Evolutionary conservation across 2,888 invertebrate genomes (phyloP).

Genomic region (Macroteleia sp.): DNA sequence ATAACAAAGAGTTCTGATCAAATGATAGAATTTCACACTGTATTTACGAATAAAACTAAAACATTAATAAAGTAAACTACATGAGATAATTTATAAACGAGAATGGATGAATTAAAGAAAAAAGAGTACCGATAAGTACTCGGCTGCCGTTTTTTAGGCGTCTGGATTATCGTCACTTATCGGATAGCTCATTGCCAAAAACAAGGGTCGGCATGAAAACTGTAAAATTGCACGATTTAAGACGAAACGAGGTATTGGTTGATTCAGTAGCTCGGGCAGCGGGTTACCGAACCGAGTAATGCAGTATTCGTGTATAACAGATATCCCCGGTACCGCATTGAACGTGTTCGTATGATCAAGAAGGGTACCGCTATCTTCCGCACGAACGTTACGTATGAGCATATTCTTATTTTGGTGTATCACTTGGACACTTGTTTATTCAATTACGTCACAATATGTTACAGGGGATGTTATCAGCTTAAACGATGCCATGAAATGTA

Average conservation of each 20-base stretch:
- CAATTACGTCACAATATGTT: slow-evolving; percentile 40
- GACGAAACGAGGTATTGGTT: slow-evolving; percentile 69
- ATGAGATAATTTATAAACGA: slow-evolving; percentile 39
- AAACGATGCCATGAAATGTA: slow-evolving; percentile 8
- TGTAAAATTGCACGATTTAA: slow-evolving; percentile 63
- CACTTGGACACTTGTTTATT: slow-evolving; percentile 46
- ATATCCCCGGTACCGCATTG: slow-evolving; percentile 53
- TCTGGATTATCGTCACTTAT: slow-evolving; percentile 74
- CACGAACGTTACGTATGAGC: slow-evolving; percentile 55
- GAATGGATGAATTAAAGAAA: slow-evolving; percentile 70
- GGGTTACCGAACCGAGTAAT: slow-evolving; percentile 75
- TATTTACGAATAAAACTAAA: too few relatives aligned
- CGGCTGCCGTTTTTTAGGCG: slow-evolving; percentile 63
- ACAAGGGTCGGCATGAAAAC: slow-evolving; percentile 65
- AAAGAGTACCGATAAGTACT: slow-evolving; percentile 66
- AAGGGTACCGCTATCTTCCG: slow-evolving; percentile 73
- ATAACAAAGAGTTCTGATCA: too few relatives aligned
- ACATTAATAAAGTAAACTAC: too few relatives aligned
- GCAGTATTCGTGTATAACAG: slow-evolving; percentile 76
- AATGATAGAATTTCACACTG: too few relatives aligned
- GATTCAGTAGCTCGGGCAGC: slow-evolving; percentile 76
- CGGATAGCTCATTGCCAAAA: slow-evolving; percentile 69
- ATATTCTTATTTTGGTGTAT: slow-evolving; percentile 45
- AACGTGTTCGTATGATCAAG: slow-evolving; percentile 68
- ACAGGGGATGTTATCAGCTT: slow-evolving; percentile 19